Evolutionary conservation across 2,797 vertebrate species (phyloP).

Genomic region (Paedocypris micromegethes): DNA sequence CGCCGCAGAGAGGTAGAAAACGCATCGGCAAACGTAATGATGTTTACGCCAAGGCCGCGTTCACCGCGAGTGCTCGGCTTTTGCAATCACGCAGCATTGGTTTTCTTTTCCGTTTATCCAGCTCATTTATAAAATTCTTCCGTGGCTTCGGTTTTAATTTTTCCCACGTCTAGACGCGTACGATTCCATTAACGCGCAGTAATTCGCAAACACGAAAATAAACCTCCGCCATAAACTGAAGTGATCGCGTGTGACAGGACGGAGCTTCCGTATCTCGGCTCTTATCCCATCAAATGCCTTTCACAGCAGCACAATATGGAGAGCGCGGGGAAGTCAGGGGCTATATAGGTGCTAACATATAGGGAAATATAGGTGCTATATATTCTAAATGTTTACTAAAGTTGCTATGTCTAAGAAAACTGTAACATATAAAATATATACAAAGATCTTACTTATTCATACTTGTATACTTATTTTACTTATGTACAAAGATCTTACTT

Average conservation of each 20-base stretch:
- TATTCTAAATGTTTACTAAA: too few species aligned
- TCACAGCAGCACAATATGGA: constrained; percentile 32
- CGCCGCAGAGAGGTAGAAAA: too few species aligned
- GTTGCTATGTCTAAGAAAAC: too few species aligned
- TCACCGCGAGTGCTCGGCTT: constrained; percentile 2
- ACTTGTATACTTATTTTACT: too few species aligned
- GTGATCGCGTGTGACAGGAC: constrained; percentile 46
- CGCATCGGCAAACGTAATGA: too few species aligned
- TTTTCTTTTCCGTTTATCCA: constrained; percentile 13
- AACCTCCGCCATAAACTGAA: constrained; percentile 43
- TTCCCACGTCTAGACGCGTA: constrained; percentile 14
- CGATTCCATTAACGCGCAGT: constrained; percentile 38
- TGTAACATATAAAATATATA: too few species aligned
- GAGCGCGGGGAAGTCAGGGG: too few species aligned
- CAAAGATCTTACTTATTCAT: too few species aligned
- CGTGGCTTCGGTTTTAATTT: constrained; percentile 7
- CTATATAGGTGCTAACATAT: too few species aligned
- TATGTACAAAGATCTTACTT: too few species aligned
- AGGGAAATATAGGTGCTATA: too few species aligned
- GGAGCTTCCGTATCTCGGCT: constrained; percentile 47
- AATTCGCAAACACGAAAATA: constrained; percentile 47
- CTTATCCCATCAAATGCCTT: constrained; percentile 54
- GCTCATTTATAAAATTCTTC: constrained; percentile 22
- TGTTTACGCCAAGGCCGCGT: too few species aligned
- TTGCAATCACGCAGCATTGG: not conserved